These are phyloP conservation scores for Ochotona curzoniae DNA, from an alignment of 2,113 vertebrate genomes.

Conservation along the genomic window DNA sequence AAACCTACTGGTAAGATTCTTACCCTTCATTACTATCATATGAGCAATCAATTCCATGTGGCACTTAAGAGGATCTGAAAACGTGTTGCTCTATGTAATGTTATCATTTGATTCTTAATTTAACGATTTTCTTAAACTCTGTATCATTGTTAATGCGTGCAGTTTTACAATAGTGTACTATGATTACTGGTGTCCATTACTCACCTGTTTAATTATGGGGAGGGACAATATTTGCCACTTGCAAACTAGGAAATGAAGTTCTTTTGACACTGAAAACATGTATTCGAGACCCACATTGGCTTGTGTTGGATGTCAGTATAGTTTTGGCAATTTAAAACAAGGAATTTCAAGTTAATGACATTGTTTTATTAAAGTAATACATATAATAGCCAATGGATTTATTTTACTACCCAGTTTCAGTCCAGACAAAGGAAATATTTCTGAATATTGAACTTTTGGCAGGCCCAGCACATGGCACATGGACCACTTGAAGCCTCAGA, in stretches of 20 bases:
- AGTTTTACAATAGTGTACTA: neutral
- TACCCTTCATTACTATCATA: neutral
- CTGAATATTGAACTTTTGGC: neutral
- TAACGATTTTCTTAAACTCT: neutral
- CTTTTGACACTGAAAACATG: neutral
- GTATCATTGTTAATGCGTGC: neutral
- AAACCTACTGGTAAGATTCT: neutral
- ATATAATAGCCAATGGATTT: neutral
- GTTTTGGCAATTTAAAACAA: slow-evolving; percentile 23
- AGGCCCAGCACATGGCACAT: too few relatives aligned
- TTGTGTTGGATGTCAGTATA: neutral
- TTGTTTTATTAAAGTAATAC: slow-evolving; percentile 49
- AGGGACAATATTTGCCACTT: neutral
- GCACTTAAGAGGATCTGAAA: neutral
- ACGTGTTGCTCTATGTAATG: neutral
- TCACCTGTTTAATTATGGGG: neutral
- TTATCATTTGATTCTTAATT: neutral
- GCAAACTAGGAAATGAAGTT: neutral
- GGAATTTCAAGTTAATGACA: slow-evolving; percentile 27
- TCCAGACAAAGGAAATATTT: slow-evolving; percentile 29
- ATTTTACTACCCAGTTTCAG: slow-evolving; percentile 18
- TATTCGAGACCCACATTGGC: neutral
- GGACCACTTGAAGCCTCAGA: too few relatives aligned
- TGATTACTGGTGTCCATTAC: neutral
- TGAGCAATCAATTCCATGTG: neutral